Percentiles rank a stretch among this genome's conserved stretches.
Conservation (phyloP, 2,797 vertebrate species). For the Anguilla obscura region DNA sequence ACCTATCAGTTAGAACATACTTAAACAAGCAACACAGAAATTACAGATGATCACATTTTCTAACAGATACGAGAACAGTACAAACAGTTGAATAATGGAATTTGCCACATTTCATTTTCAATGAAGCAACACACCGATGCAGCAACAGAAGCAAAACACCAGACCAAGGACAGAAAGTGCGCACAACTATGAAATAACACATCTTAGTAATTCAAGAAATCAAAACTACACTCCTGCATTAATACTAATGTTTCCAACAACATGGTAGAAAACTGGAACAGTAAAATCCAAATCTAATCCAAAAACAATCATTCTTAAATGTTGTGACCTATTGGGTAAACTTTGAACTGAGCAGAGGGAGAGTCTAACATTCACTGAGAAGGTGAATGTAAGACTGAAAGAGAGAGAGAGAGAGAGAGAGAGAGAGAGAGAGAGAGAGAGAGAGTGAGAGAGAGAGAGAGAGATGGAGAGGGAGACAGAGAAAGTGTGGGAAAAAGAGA, state of each 20-base stretch:
- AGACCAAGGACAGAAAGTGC: background rate
- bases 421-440: slow-evolving; percentile 22
- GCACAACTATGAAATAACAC: background rate
- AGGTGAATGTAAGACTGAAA: slow-evolving; percentile 28
- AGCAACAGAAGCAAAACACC: background rate
- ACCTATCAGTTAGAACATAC: background rate
- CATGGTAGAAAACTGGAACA: background rate
- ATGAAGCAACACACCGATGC: slow-evolving; percentile 34
- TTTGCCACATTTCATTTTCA: slow-evolving; percentile 65
- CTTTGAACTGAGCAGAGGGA: background rate
- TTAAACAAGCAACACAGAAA: background rate
- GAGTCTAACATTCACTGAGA: background rate
- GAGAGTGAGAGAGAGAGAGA: slow-evolving; percentile 7
- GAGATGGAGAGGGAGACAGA: slow-evolving; percentile 36
- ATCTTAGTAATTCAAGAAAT: slow-evolving; percentile 61
- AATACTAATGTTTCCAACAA: background rate
- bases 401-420: slow-evolving; percentile 34
- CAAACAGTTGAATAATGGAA: slow-evolving; percentile 61
- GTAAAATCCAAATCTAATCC: background rate
- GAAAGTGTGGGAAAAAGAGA: background rate
- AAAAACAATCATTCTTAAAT: background rate
- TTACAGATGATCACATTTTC: background rate
- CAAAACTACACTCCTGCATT: slow-evolving; percentile 55
- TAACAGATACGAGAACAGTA: slow-evolving; percentile 35
- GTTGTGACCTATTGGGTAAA: background rate